Evolutionary conservation across 1,140 invertebrate species (phyloP).

Genomic region (Drosophila watanabei): DNA sequence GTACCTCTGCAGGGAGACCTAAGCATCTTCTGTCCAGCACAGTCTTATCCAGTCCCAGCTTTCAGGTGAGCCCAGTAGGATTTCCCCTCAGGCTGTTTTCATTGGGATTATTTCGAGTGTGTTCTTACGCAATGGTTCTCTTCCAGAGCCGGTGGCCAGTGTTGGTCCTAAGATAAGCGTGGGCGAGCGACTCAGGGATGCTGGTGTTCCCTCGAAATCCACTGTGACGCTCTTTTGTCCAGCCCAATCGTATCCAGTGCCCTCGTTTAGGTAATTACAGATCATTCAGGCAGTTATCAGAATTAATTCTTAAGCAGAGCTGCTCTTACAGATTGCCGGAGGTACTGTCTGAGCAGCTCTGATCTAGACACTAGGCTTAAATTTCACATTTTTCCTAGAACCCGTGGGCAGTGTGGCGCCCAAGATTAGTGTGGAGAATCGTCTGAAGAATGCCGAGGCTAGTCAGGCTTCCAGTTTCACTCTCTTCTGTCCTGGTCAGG

Average conservation of each 20-base stretch:
- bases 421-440: constrained; percentile 87
- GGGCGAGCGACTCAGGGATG: constrained; percentile 87
- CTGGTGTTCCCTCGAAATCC: constrained; percentile 86
- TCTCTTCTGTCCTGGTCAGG: constrained; percentile 88
- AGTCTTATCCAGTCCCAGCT: constrained; percentile 89
- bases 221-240: constrained; percentile 86
- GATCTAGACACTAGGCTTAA: too few relatives aligned
- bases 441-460: constrained; percentile 87
- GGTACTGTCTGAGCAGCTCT: neutral
- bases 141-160: constrained; percentile 90
- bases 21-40: constrained; percentile 87
- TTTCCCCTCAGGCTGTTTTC: constrained; percentile 52
- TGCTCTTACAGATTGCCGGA: too few relatives aligned
- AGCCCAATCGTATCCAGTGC: constrained; percentile 89
- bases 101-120: neutral
- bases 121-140: neutral
- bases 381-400: constrained; percentile 64
- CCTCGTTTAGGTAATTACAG: constrained; percentile 88
- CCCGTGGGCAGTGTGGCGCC: constrained; percentile 86
- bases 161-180: constrained; percentile 89
- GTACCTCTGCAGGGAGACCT: constrained; percentile 50
- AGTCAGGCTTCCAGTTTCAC: constrained; percentile 74
- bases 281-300: constrained; percentile 64
- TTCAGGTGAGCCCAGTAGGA: constrained; percentile 88
- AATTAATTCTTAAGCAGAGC: neutral